Percentiles rank a stretch among this genome's conserved stretches.
Evolutionary conservation across 1,140 invertebrate species (phyloP).

Genomic region (Drosophila micromelanica): DNA sequence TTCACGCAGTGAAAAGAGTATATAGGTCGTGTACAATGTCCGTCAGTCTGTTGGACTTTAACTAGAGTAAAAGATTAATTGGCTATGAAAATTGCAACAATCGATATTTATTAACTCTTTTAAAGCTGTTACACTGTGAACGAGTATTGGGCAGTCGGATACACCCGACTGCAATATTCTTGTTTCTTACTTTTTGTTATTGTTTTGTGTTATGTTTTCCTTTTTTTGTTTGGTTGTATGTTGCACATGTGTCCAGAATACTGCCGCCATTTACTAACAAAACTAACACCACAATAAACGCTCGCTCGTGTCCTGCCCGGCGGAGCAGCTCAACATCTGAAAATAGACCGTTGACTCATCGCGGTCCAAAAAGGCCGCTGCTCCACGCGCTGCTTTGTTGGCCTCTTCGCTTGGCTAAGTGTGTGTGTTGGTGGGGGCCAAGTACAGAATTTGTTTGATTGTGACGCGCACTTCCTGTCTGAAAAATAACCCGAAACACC

Average conservation of each 20-base stretch:
- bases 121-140: no score
- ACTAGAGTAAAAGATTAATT: no score
- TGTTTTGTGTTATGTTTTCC: slow-evolving; percentile 42
- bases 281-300: slow-evolving; percentile 31
- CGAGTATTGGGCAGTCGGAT: no score
- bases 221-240: slow-evolving; percentile 39
- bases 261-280: slow-evolving; percentile 19
- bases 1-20: no score
- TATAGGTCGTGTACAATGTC: no score
- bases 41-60: no score
- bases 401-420: slow-evolving; percentile 1
- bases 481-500: neutral
- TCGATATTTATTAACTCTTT: no score
- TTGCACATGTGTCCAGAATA: slow-evolving; percentile 47
- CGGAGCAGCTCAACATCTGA: slow-evolving; percentile 16
- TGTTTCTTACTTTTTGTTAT: slow-evolving; percentile 6
- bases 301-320: neutral
- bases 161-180: no score
- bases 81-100: no score
- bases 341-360: slow-evolving; percentile 45
- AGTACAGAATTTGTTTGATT: slow-evolving; percentile 30
- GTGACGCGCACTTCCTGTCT: slow-evolving; percentile 40
- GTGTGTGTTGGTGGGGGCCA: slow-evolving; percentile 18
- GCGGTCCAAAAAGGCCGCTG: slow-evolving; percentile 15
- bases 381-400: slow-evolving; percentile 2